Evolutionary conservation across 2,888 invertebrate species (phyloP).

Genomic region (Xestia sexstrigata): DNA sequence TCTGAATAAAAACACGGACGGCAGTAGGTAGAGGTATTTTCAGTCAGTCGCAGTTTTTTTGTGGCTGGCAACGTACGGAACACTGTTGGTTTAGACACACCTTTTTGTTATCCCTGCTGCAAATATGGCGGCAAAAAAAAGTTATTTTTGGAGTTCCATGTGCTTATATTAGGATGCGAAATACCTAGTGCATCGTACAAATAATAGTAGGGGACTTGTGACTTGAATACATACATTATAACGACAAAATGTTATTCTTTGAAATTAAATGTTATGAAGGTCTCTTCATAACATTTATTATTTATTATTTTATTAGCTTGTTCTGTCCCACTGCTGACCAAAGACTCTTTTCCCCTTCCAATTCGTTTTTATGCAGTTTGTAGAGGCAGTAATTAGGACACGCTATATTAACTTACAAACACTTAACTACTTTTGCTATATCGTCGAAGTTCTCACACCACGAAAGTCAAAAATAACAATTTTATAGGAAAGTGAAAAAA

Average conservation of each 20-base stretch:
- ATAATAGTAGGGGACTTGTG: background rate
- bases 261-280: background rate
- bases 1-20: conserved; percentile 33
- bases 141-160: conserved; percentile 50
- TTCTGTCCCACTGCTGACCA: background rate
- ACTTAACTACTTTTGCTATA: background rate
- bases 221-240: background rate
- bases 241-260: background rate
- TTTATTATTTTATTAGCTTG: background rate
- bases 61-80: conserved; percentile 40
- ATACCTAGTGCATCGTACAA: background rate
- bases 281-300: no score
- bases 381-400: background rate
- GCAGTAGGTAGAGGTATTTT: conserved; percentile 48
- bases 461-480: no score
- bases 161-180: background rate
- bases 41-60: conserved; percentile 54
- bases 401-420: background rate
- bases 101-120: conserved; percentile 60
- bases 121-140: conserved; percentile 42
- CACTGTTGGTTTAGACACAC: conserved; percentile 61
- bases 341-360: background rate
- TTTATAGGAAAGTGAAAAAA: no score
- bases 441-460: background rate
- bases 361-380: background rate